Percentiles rank a stretch among this genome's conserved stretches.
Conservation (phyloP, 92 coral and sea anemone species). For the Porites cylindrica region DNA sequence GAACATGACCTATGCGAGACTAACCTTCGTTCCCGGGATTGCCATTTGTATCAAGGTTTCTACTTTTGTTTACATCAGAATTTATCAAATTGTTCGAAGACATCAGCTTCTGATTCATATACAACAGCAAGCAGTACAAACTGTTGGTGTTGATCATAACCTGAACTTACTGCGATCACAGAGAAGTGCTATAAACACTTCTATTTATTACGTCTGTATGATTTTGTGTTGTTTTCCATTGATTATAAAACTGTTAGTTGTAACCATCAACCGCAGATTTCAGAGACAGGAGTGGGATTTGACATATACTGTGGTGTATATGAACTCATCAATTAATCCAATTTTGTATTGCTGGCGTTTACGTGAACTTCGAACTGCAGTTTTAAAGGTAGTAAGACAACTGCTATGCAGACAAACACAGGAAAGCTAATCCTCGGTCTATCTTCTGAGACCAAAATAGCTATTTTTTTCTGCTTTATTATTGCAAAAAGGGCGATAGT, state of each 20-base stretch:
- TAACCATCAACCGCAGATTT: neutral
- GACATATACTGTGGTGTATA: neutral
- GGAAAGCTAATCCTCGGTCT: neutral
- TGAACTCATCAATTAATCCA: conserved; percentile 23
- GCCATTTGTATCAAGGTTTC: neutral
- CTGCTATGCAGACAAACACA: neutral
- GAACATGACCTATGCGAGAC: neutral
- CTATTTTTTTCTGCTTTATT: no score
- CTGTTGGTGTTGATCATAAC: neutral
- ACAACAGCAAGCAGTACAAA: neutral
- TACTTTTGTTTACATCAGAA: neutral
- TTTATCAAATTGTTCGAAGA: neutral
- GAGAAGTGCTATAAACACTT: conserved; percentile 18
- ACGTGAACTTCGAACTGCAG: conserved; percentile 9
- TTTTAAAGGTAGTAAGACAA: neutral
- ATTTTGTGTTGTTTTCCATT: neutral
- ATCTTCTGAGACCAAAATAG: neutral
- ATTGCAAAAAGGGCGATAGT: no score
- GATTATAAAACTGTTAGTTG: neutral
- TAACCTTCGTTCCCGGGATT: neutral
- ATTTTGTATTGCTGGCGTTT: conserved; percentile 16
- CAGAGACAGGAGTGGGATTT: neutral
- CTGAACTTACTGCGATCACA: neutral
- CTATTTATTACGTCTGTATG: neutral
- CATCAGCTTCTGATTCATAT: neutral